Evolutionary conservation across 2,797 vertebrate species (phyloP).

Genomic region (Onychomys arenicola): DNA sequence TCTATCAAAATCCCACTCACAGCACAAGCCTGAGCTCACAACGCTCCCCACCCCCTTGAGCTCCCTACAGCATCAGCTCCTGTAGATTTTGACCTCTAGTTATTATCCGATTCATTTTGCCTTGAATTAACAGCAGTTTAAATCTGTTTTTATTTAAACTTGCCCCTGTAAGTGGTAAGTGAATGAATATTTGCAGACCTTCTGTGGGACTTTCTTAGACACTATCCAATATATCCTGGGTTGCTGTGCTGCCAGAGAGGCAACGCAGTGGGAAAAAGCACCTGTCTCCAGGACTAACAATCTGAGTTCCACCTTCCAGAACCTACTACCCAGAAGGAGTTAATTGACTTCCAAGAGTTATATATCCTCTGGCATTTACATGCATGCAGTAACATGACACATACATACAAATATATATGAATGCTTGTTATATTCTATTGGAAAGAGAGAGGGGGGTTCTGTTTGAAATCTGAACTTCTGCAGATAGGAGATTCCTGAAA

Average conservation of each 20-base stretch:
- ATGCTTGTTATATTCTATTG: not conserved
- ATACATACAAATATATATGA: not conserved
- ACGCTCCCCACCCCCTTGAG: too few relatives aligned
- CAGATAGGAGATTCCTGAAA: not conserved
- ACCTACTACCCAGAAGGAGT: not conserved
- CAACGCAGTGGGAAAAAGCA: not conserved
- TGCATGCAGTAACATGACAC: not conserved
- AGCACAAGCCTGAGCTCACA: not conserved
- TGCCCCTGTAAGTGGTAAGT: not conserved
- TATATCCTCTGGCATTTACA: not conserved
- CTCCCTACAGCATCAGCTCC: not conserved
- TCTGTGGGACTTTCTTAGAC: not conserved
- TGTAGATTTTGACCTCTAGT: not conserved
- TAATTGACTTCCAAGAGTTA: not conserved
- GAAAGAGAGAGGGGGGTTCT: not conserved
- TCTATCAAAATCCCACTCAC: not conserved
- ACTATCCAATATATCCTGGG: not conserved
- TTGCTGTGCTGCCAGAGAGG: not conserved
- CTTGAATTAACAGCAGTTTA: not conserved
- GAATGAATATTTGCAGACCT: not conserved
- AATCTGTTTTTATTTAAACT: conserved; percentile 41
- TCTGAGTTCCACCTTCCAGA: not conserved
- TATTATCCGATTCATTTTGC: not conserved
- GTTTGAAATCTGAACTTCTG: conserved; percentile 23
- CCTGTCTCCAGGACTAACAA: not conserved